phyloP scores from a whole-genome alignment of 2,888 invertebrate species.

The Nomada fucata region DNA sequence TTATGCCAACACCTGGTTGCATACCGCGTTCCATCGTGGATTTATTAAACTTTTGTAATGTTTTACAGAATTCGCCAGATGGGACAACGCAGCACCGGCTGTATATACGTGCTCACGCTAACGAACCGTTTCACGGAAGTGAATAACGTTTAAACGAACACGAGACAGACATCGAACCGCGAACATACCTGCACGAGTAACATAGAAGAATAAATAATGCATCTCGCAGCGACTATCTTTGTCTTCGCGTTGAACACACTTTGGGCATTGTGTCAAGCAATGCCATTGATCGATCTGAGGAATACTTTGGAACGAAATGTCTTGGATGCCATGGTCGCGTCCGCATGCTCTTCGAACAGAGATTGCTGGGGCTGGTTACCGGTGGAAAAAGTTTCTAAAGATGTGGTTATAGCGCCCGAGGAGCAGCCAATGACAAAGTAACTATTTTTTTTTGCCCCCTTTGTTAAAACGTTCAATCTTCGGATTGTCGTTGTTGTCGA shows the following conservation, averaged over 20 bases:
- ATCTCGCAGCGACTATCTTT: not conserved
- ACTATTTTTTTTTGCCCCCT: not conserved
- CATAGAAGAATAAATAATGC: constrained; percentile 6
- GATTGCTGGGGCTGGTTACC: constrained; percentile 75
- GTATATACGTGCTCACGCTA: constrained; percentile 3
- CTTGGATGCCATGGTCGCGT: constrained; percentile 59
- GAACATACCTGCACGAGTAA: not conserved
- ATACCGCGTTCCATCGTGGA: not conserved
- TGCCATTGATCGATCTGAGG: constrained; percentile 51
- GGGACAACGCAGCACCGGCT: constrained; percentile 30
- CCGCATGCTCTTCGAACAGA: constrained; percentile 70
- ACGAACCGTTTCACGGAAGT: constrained; percentile 45
- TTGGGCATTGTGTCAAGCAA: constrained; percentile 37
- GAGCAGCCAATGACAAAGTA: constrained; percentile 38
- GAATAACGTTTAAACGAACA: constrained; percentile 37
- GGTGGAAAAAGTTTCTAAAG: constrained; percentile 48
- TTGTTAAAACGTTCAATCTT: not conserved
- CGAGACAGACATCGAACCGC: constrained; percentile 39
- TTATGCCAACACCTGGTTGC: not conserved
- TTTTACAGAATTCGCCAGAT: constrained; percentile 38
- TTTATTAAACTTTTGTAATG: not conserved
- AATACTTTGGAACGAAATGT: constrained; percentile 39
- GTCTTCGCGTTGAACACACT: constrained; percentile 25
- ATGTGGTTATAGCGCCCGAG: constrained; percentile 44
- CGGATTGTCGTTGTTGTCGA: no score